Conservation (phyloP, 2,888 invertebrate species). For the Diaphora mendica region DNA sequence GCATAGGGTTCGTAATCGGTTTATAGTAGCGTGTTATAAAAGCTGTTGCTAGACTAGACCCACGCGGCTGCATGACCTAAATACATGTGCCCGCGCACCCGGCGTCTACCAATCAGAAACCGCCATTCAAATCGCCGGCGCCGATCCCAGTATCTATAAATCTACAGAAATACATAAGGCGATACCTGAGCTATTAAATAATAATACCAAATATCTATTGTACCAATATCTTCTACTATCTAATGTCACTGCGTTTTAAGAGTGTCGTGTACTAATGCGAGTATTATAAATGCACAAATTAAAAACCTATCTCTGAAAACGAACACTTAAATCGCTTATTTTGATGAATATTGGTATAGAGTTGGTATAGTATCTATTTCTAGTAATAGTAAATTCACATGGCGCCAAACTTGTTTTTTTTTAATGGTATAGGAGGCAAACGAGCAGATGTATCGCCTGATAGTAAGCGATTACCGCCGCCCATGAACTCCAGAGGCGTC, state of each 20-base stretch:
- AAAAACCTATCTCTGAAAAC: too few species aligned
- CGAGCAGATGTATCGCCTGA: too few species aligned
- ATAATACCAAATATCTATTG: conserved; percentile 73
- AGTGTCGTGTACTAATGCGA: not conserved
- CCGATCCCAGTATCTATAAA: conserved; percentile 74
- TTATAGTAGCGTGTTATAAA: conserved; percentile 57
- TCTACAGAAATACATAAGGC: conserved; percentile 64
- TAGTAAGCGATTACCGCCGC: too few species aligned
- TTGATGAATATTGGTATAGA: not conserved
- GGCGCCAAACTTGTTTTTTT: conserved; percentile 45
- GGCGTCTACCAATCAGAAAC: conserved; percentile 79
- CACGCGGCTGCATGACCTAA: conserved; percentile 82
- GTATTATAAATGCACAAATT: not conserved
- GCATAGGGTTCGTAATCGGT: conserved; percentile 43
- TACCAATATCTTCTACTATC: conserved; percentile 54
- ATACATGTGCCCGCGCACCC: conserved; percentile 76
- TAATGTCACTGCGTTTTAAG: not conserved
- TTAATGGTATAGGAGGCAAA: too few species aligned
- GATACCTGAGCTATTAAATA: conserved; percentile 68
- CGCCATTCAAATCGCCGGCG: conserved; percentile 81
- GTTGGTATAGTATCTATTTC: not conserved
- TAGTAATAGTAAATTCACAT: conserved; percentile 41
- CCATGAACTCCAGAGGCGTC: too few species aligned
- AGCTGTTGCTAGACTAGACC: conserved; percentile 76
- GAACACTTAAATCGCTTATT: not conserved